Conservation (phyloP, 53 echinoderm and acorn worm genomes). For the Echinarachnius parma region DNA sequence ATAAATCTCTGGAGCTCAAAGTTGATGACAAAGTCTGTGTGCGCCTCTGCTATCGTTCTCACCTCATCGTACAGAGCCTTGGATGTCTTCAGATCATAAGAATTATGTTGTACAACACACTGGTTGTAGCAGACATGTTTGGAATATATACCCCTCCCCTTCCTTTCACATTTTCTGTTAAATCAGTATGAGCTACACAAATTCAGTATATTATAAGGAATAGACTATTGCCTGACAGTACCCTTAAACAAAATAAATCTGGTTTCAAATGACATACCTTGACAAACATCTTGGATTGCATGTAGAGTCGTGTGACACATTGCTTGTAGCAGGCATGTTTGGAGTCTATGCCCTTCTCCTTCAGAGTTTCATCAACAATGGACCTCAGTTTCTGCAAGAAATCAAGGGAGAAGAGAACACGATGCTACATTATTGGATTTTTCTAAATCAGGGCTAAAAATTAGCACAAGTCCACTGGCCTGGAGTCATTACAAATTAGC, state of each 20-base stretch:
- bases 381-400: constrained; percentile 29
- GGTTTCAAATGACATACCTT: constrained; percentile 20
- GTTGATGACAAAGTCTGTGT: constrained; percentile 62
- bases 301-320: constrained; percentile 36
- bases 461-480: too few species aligned
- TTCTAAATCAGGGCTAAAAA: too few species aligned
- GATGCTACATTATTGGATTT: too few species aligned
- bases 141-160: too few species aligned
- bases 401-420: background rate
- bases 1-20: constrained; percentile 28
- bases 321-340: constrained; percentile 27
- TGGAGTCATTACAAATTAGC: too few species aligned
- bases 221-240: too few species aligned
- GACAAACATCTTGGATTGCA: constrained; percentile 40
- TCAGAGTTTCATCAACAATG: constrained; percentile 38
- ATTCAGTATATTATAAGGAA: too few species aligned
- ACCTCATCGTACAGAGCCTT: constrained; percentile 63
- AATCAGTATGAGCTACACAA: too few species aligned
- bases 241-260: too few species aligned
- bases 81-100: constrained; percentile 74
- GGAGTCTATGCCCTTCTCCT: constrained; percentile 21
- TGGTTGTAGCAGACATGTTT: too few species aligned
- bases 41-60: constrained; percentile 58
- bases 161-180: too few species aligned
- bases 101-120: too few species aligned